Evolutionary conservation across 2,797 vertebrate genomes (phyloP).

Genomic region (Paratrypauchen microcephalus): DNA sequence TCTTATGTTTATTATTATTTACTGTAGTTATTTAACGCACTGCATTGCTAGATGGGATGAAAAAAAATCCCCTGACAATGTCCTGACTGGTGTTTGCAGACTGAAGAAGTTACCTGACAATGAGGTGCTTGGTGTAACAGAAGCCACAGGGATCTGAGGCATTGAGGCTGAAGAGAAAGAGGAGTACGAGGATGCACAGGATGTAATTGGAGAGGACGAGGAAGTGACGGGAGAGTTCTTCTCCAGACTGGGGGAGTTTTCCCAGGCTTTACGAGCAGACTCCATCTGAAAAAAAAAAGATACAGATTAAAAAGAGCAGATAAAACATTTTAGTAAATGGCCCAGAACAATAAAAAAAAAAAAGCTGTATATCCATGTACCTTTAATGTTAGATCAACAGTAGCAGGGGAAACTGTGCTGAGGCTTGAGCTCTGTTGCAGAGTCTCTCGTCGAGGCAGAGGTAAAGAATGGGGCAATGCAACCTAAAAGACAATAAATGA

Average conservation of each 20-base stretch:
- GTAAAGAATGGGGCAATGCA: conserved; percentile 91
- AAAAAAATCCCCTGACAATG: neutral
- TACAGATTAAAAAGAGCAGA: neutral
- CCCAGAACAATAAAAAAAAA: neutral
- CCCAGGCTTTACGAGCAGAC: conserved; percentile 97
- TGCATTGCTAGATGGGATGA: neutral
- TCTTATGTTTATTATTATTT: neutral
- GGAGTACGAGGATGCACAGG: conserved; percentile 84
- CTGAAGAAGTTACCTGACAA: conserved; percentile 82
- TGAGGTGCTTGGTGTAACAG: conserved; percentile 94
- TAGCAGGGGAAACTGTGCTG: conserved; percentile 96
- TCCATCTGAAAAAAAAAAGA: conserved; percentile 85
- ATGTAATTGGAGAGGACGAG: conserved; percentile 87
- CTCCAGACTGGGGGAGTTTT: conserved; percentile 96
- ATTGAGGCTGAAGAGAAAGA: conserved; percentile 95
- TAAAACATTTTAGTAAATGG: neutral
- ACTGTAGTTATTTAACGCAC: neutral
- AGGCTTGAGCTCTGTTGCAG: conserved; percentile 94
- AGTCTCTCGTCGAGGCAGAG: conserved; percentile 93
- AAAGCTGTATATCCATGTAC: conserved; percentile 59
- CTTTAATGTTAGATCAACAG: conserved; percentile 98
- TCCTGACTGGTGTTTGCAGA: neutral
- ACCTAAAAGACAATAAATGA: conserved; percentile 74
- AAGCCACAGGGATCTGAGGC: conserved; percentile 96
- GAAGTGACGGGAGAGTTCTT: conserved; percentile 92